These are phyloP conservation scores for Drosophila nigrodunni DNA, from an alignment of 1,140 invertebrate species.

Conservation along the genomic window DNA sequence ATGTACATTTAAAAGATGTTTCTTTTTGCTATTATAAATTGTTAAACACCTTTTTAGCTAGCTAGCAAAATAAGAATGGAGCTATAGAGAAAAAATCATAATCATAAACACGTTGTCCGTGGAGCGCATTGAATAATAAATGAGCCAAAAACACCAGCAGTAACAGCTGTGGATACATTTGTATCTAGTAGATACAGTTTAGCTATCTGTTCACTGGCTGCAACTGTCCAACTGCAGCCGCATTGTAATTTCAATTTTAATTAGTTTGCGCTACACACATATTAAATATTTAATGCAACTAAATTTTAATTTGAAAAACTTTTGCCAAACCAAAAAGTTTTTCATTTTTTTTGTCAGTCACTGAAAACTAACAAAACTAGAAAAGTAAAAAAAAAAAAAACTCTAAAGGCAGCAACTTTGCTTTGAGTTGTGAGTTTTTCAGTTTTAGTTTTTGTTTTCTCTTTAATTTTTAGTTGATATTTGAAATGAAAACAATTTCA, in stretches of 20 bases:
- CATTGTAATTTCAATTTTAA: constrained; percentile 68
- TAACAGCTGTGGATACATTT: constrained; percentile 32
- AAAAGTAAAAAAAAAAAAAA: background rate
- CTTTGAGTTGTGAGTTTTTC: constrained; percentile 44
- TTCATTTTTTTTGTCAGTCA: background rate
- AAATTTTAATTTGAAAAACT: constrained; percentile 69
- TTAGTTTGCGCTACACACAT: constrained; percentile 55
- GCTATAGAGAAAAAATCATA: constrained; percentile 62
- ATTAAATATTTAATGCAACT: constrained; percentile 66
- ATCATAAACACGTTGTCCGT: constrained; percentile 61
- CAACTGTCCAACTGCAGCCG: constrained; percentile 29
- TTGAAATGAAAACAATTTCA: constrained; percentile 76
- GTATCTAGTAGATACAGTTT: constrained; percentile 28
- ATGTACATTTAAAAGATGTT: background rate
- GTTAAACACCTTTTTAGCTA: no score
- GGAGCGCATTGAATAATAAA: constrained; percentile 59
- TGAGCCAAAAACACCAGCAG: constrained; percentile 42
- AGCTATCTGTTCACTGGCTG: background rate
- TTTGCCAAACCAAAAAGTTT: constrained; percentile 38
- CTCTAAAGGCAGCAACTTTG: constrained; percentile 28
- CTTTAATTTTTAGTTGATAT: constrained; percentile 49
- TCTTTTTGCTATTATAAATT: background rate
- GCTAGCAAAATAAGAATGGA: constrained; percentile 13
- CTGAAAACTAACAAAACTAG: constrained; percentile 16
- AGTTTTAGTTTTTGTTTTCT: constrained; percentile 14